A percentile compares a stretch with the other conserved stretches of the same genome.
phyloP scores from a whole-genome alignment of 1,140 invertebrate genomes.

The Goniozus legneri region DNA sequence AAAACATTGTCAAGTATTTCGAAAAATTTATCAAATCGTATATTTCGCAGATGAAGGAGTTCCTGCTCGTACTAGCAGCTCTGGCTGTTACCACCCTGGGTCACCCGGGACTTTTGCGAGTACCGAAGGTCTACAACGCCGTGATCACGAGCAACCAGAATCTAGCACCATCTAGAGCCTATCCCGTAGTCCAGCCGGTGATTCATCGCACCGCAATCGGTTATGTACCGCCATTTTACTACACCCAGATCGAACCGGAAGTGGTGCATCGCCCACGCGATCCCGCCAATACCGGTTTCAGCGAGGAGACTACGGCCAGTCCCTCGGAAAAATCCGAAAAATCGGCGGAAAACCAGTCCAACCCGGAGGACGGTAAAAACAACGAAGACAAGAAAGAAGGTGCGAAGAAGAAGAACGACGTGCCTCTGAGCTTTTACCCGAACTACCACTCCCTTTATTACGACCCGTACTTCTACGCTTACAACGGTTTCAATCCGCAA shows the following conservation, averaged over 20 bases:
- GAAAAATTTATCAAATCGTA: too few species aligned
- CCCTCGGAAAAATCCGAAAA: not conserved
- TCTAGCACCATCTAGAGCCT: conserved; percentile 67
- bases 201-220: conserved; percentile 59
- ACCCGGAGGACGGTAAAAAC: not conserved
- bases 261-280: conserved; percentile 15
- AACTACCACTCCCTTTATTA: conserved; percentile 45
- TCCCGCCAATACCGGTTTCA: not conserved
- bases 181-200: conserved; percentile 68
- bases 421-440: conserved; percentile 42
- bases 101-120: conserved; percentile 47
- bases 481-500: conserved; percentile 37
- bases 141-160: conserved; percentile 72
- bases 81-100: too few species aligned
- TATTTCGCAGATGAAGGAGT: conserved; percentile 36
- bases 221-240: conserved; percentile 53
- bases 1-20: too few species aligned
- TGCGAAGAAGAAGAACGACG: conserved; percentile 14
- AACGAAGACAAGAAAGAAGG: not conserved
- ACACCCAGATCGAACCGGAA: conserved; percentile 35
- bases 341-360: not conserved
- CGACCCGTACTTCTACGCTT: conserved; percentile 43
- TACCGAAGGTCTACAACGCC: conserved; percentile 73
- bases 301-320: conserved; percentile 3
- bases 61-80: conserved; percentile 27